Evolutionary conservation across 1,140 invertebrate genomes (phyloP), one percentile per base, ranked within the genome.

Genomic region (Aphis craccivora): DNA sequence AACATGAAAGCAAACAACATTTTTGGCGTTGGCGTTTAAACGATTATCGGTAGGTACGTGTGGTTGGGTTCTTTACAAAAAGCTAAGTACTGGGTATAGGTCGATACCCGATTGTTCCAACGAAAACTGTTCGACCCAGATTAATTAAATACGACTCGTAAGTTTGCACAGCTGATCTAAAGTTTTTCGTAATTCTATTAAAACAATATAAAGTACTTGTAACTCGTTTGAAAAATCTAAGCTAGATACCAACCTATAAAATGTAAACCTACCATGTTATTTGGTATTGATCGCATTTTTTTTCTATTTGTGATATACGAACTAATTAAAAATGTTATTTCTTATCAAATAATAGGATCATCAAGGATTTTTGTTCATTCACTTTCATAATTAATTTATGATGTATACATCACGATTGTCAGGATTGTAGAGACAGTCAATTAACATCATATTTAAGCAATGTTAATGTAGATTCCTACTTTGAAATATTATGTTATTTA

Each of bases 151-250:
- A 86, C 9, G 18, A 5, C n/a, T 6, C 2, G 86, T 48, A 84
- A 45, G 87, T 89, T 51, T 89, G 25, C n/a, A 89, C 87, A 53
- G n/a, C 23, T 89, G 87, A 9, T 89, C 8, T 51, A 35, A 48
- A n/a, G 40, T 23, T n/a, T 76, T 76, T n/a, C 14, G 30, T 20
- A n/a, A n/a, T n/a, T 76, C 23, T 0, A 51, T 3, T 14, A 20
- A 76, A 76, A 76, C 11, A n/a, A 76, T 20, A 18, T 2, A 1
- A 76, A 18, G 4, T 76, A n/a, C 60, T n/a, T n/a, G 11, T 18
- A 76, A 76, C 60, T 18, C 30, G 60, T 76, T n/a, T 76, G 6
- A 76, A 76, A 30, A 7, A 20, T 0, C 14, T 18, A 76, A n/a
- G 14, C 14, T 76, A n/a, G 1, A 35, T 76, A n/a, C 14, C 9